Conservation (phyloP, 2,113 vertebrate species). For the Eleginops maclovinus region DNA sequence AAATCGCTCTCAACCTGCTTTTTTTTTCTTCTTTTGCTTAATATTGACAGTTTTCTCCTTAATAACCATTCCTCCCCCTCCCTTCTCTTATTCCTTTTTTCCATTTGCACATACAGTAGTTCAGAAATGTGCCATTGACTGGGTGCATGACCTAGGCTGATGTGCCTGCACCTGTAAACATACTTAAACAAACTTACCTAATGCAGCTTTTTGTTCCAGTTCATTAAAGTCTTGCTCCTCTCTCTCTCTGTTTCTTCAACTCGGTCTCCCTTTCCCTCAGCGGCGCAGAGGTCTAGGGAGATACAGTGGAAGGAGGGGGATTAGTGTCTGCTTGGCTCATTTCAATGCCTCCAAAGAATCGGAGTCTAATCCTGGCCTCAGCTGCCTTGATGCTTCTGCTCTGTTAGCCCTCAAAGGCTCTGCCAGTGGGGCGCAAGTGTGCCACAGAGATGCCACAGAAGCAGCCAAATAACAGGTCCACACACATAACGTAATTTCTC, state of each 20-base stretch:
- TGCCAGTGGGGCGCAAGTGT: constrained; percentile 50
- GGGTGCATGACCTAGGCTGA: constrained; percentile 16
- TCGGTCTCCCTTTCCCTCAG: constrained; percentile 8
- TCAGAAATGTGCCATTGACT: constrained; percentile 8
- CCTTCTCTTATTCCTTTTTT: background rate
- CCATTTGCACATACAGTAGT: constrained; percentile 13
- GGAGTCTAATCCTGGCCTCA: constrained; percentile 70
- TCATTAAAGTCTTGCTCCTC: constrained; percentile 39
- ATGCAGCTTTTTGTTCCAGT: constrained; percentile 47
- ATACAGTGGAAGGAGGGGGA: constrained; percentile 54
- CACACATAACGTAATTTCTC: constrained; percentile 61
- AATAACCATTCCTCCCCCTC: background rate
- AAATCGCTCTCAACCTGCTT: constrained; percentile 87
- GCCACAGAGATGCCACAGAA: constrained; percentile 49
- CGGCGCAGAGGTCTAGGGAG: constrained; percentile 56
- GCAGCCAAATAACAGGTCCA: constrained; percentile 65
- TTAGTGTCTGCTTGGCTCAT: constrained; percentile 74
- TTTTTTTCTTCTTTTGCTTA: constrained; percentile 37
- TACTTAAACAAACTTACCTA: constrained; percentile 57
- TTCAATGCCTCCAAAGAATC: constrained; percentile 70
- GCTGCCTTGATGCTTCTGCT: constrained; percentile 64
- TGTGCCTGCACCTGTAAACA: constrained; percentile 32
- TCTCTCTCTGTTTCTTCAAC: background rate
- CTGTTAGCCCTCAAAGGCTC: constrained; percentile 56
- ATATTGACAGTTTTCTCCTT: constrained; percentile 40